Base-by-base conservation (phyloP, 1,140 invertebrate species). In the Drosophila melanica region DNA sequence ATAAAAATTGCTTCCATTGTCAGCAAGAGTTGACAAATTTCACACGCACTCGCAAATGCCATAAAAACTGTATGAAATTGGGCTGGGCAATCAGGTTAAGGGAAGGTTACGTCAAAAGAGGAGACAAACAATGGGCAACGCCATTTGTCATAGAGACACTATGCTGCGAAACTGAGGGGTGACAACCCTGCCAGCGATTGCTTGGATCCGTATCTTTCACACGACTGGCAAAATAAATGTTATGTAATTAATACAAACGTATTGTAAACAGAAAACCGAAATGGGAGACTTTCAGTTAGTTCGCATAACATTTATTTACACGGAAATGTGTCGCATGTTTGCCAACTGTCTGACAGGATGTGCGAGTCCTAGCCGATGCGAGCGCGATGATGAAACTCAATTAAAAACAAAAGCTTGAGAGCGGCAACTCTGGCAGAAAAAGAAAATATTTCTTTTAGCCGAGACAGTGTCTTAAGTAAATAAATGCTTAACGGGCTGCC, bases 121-220 rank as follows among this genome's bases (percentile, higher is more conserved):
- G 39, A 59, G 57, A 71, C 72, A 75, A 72, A 77, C 69, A 74
- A 77, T 68, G 18, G 70, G 20, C 45, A 48, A 48, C 64, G 63
- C 65, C 65, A 77, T 77, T 77, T 77, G 75, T 77, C 75, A 77
- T 77, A 77, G 71, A 77, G 71, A 76, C 62, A 76, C 33, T 27
- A 27, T 7, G 27, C 5, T 27, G 27, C 1, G 7, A 35, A 35
- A 9, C 33, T 33, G 39, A 42, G 44, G 62, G 68, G 69, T 65
- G 69, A 44, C 62, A 66, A 72, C 63, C 37, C 60, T 57, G 68
- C 37, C 68, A 55, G 51, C 35, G 9, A 65, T 12, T 50, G 68
- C 51, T 41, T 27, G 5, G 27, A 27, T 27, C 0, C 27, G 27
- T 27, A 47, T 54, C 37, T 55, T 72, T 76, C 69, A 72, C 62